Conservation (phyloP, 2,888 invertebrate species). For the Cremastinae sp. region DNA sequence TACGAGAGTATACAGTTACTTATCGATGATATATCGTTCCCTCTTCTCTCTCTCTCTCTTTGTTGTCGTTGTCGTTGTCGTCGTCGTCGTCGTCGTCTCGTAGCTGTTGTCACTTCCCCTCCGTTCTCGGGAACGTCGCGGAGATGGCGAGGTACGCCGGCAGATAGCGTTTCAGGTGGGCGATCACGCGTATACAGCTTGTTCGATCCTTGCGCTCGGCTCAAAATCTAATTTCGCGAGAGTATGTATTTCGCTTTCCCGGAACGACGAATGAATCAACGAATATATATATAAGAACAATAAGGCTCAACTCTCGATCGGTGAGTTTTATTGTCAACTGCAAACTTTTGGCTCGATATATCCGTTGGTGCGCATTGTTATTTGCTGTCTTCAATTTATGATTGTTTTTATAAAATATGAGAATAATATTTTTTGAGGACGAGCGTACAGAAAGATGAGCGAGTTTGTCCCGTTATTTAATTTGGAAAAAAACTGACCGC, state of each 20-base stretch:
- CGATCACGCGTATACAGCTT: constrained; percentile 14
- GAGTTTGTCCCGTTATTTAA: no score
- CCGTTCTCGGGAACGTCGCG: constrained; percentile 10
- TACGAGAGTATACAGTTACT: background rate
- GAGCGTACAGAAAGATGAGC: no score
- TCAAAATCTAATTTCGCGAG: background rate
- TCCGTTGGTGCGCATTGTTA: no score
- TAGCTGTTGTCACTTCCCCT: constrained; percentile 24
- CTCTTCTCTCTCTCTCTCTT: constrained; percentile 2
- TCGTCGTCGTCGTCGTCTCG: constrained; percentile 17
- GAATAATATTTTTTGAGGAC: no score
- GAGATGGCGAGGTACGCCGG: background rate
- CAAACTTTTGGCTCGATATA: no score
- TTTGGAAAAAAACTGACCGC: background rate
- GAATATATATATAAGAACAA: no score
- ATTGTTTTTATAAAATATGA: no score
- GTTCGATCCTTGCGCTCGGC: constrained; percentile 17
- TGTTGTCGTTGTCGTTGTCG: no score
- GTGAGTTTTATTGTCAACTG: no score
- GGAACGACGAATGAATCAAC: no score
- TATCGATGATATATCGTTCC: constrained; percentile 8
- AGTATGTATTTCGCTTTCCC: background rate
- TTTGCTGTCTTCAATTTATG: no score
- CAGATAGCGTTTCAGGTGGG: constrained; percentile 15
- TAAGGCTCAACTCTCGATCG: no score